Base-by-base conservation (phyloP, 2,888 invertebrate genomes). In the Rugalucina vietnamica region DNA sequence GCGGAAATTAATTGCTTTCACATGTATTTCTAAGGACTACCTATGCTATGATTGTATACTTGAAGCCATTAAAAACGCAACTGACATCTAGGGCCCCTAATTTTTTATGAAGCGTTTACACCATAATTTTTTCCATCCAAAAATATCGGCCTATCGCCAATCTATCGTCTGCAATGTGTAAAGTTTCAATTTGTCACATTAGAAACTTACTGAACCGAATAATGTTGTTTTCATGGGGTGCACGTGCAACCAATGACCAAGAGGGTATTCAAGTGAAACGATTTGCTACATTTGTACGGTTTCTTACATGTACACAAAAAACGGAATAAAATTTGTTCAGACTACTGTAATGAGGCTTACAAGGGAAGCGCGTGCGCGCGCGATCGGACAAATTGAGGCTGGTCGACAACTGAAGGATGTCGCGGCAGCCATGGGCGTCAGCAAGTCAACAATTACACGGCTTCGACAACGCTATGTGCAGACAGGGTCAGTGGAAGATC, bases 361-460 rank as follows among this genome's bases (percentile, higher is more conserved):
- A n/a, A 1, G 21, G 21, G 14, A 54, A 75, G n/a, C 34, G 36
- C 21, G 37, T 50, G 4, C 4, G 18, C 32, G 43, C n/a, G 72
- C 49, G 27, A 72, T 72, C 27, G 72, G 72, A 8, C 72, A 72
- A 72, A 72, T 72, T 72, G 39, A 72, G 49, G 27, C 72, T n/a
- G 39, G 49, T 18, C n/a, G 72, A 43, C n/a, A 39, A 43, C 43
- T 72, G 1, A 72, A 43, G 29, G 27, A 43, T 72, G 39, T 43
- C 27, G 72, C 49, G n/a, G 18, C 50, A 50, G 72, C 39, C 29
- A 27, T 72, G 4, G 72, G 72, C n/a, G 49, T 72, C 72, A 24
- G 24, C 34, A 43, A 43, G 24, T 72, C 72, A 4, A 72, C 49
- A 21, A 39, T 72, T 10, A 50, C 39, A 27, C 49, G 24, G 12